These are phyloP conservation scores for Heterodera schachtii DNA, from an alignment of 1,140 invertebrate genomes.

Conservation along the genomic window DNA sequence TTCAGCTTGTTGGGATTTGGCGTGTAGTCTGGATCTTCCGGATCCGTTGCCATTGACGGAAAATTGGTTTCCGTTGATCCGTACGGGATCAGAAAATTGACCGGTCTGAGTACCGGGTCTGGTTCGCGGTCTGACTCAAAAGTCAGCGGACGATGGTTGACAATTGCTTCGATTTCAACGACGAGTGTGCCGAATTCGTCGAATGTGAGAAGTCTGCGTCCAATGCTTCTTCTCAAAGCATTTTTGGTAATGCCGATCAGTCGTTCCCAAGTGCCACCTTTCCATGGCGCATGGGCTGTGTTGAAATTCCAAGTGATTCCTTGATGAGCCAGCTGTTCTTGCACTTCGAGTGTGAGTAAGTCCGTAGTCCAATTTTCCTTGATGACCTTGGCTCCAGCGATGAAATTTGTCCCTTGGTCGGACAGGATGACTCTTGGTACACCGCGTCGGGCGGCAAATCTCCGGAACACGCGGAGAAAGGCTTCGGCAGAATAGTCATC, in stretches of 20 bases:
- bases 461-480: slow-evolving; percentile 13
- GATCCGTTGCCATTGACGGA: background rate
- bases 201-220: background rate
- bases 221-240: background rate
- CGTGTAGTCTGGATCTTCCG: background rate
- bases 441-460: slow-evolving; percentile 12
- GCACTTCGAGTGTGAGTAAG: background rate
- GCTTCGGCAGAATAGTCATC: slow-evolving; percentile 12
- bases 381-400: background rate
- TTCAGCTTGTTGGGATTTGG: background rate
- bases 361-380: background rate
- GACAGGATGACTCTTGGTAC: slow-evolving; percentile 15
- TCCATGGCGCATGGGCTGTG: slow-evolving; percentile 19
- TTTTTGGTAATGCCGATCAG: background rate
- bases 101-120: background rate
- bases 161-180: slow-evolving; percentile 5
- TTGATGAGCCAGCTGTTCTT: background rate
- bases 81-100: slow-evolving; percentile 2
- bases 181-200: slow-evolving; percentile 14
- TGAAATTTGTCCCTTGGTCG: slow-evolving; percentile 33
- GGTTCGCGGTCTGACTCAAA: background rate
- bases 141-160: slow-evolving; percentile 16
- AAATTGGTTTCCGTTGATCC: background rate
- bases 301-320: slow-evolving; percentile 7
- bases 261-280: slow-evolving; percentile 13